phyloP scores from a whole-genome alignment of 2,888 invertebrate species.

The Ischnura elegans region DNA sequence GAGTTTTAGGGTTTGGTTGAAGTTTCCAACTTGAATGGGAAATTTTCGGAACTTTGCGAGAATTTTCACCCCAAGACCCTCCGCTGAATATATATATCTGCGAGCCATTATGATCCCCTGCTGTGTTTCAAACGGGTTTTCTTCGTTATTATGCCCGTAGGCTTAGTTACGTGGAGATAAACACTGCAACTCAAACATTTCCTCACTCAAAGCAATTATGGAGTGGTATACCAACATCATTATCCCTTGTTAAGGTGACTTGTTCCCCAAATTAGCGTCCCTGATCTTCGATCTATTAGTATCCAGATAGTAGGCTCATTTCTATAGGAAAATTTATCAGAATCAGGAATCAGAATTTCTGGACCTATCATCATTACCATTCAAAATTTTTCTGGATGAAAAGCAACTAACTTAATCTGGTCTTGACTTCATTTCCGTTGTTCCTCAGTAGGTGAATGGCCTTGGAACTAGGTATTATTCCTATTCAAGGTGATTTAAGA shows the following conservation, averaged over 20 bases:
- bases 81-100: neutral
- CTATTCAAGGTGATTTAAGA: too few relatives aligned
- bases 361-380: too few relatives aligned
- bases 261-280: neutral
- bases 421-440: too few relatives aligned
- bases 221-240: neutral
- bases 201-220: neutral
- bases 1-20: neutral
- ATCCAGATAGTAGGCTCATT: neutral
- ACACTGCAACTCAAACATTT: neutral
- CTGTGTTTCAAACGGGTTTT: neutral
- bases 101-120: neutral
- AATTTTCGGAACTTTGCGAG: neutral
- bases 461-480: too few relatives aligned
- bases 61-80: neutral
- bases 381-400: too few relatives aligned
- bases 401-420: too few relatives aligned
- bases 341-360: too few relatives aligned
- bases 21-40: neutral
- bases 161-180: neutral
- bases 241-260: neutral
- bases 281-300: too few relatives aligned
- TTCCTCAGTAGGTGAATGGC: too few relatives aligned
- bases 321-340: neutral
- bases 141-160: neutral